Evolutionary conservation across 2,888 invertebrate species (phyloP), one percentile per base, ranked within the genome.

Genomic region (Rotaria macrura): DNA sequence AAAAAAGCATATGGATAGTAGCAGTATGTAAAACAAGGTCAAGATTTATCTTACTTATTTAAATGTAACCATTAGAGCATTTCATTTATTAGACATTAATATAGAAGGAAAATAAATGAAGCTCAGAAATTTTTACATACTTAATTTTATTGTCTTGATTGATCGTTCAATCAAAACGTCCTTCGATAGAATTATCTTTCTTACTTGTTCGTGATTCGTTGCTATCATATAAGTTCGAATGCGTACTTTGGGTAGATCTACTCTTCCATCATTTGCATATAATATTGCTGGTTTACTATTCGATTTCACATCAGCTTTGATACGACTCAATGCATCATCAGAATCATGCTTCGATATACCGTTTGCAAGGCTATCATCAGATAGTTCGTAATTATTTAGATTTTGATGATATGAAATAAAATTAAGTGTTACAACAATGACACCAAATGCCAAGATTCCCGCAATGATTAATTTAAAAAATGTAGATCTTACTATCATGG

Each of bases 261-360:
- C 7, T 65, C 38, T 65, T 6, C 29, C 65, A 65, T 65, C 6
- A 17, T 43, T 25, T 9, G 23, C 43, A 25, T 40, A 43, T 40
- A 79, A 79, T 43, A n/a, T 14, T 43, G 43, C 43, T 79, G 79
- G 79, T 79, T 79, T 79, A 79, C 43, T 79, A 79, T 79, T 79
- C 7, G 79, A 79, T 43, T 79, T n/a, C 0, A 79, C 43, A 79
- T 79, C 79, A 25, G 79, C 40, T 79, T 79, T 79, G 43, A 79
- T 79, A 25, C 43, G 79, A 43, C 25, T 79, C 2, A 79, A 43
- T 14, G 65, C 17, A 79, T 79, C 79, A 10, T 43, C 43, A 79
- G n/a, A n/a, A n/a, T 79, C 43, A 25, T 17, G 40, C 12, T 40
- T 43, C 1, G 79, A 14, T 20, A 65, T 65, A n/a, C 40, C 25